Percentiles rank a stretch among this genome's conserved stretches.
phyloP scores from a whole-genome alignment of 2,113 vertebrate species.

The Bubo blakistoni region DNA sequence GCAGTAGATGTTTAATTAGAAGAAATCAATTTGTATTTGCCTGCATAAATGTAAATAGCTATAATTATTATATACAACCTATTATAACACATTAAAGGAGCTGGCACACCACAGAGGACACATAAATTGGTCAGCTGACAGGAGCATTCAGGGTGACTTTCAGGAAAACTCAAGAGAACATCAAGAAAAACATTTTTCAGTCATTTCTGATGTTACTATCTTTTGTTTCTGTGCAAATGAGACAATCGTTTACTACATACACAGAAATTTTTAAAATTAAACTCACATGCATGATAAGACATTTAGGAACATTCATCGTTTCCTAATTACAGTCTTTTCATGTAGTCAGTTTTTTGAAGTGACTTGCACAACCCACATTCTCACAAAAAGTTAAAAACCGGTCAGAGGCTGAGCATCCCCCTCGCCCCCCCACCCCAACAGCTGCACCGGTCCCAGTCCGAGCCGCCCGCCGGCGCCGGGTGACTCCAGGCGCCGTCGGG shows the following conservation, averaged over 20 bases:
- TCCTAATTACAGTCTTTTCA: not conserved
- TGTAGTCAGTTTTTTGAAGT: rapidly evolving
- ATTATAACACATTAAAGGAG: not conserved
- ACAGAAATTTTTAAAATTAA: not conserved
- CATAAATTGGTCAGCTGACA: rapidly evolving
- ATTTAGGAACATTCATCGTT: rapidly evolving
- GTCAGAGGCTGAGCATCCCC: rapidly evolving
- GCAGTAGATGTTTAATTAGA: not conserved
- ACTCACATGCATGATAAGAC: rapidly evolving
- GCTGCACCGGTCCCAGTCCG: rapidly evolving
- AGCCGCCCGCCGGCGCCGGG: rapidly evolving
- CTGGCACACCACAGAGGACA: rapidly evolving
- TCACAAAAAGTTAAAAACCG: rapidly evolving
- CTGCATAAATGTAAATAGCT: rapidly evolving
- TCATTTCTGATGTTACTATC: rapidly evolving
- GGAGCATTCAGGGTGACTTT: not conserved
- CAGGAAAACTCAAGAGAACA: not conserved
- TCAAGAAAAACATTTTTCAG: not conserved
- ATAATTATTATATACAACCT: not conserved
- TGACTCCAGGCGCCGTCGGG: rapidly evolving
- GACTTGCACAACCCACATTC: not conserved
- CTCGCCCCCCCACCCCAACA: rapidly evolving
- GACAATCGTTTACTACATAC: not conserved
- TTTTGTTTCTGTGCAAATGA: not conserved
- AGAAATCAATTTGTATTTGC: not conserved